Evolutionary conservation across 2,113 vertebrate species (phyloP).

Genomic region (Trematocara zebra): DNA sequence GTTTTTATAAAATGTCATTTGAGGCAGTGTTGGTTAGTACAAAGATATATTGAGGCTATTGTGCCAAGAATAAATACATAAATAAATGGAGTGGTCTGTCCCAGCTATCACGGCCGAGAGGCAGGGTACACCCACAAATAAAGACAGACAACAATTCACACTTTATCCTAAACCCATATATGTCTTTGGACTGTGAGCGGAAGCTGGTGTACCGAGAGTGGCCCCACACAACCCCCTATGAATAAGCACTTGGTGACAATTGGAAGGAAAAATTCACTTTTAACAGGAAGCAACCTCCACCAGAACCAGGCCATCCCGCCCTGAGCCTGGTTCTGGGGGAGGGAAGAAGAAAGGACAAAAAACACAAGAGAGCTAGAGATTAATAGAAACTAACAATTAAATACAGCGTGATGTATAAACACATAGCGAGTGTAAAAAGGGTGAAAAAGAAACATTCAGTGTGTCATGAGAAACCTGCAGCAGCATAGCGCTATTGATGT

Average conservation of each 20-base stretch:
- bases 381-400: neutral
- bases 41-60: neutral
- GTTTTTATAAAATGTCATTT: neutral
- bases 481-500: neutral
- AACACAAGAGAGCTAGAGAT: neutral
- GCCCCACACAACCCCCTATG: neutral
- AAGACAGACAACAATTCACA: neutral
- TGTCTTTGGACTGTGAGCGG: neutral
- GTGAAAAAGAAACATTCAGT: neutral
- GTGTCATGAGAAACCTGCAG: neutral
- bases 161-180: neutral
- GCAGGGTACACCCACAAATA: neutral
- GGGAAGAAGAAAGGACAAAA: neutral
- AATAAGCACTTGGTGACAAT: neutral
- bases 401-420: rapidly evolving
- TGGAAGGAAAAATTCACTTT: neutral
- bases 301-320: neutral
- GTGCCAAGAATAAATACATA: neutral
- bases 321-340: neutral
- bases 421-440: neutral
- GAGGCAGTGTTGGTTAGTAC: neutral
- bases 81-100: neutral
- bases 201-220: neutral
- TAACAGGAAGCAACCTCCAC: neutral
- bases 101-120: neutral